Percentiles rank a stretch among this genome's conserved stretches.
phyloP scores from a whole-genome alignment of 2,888 invertebrate genomes.

The Myathropa florea region DNA sequence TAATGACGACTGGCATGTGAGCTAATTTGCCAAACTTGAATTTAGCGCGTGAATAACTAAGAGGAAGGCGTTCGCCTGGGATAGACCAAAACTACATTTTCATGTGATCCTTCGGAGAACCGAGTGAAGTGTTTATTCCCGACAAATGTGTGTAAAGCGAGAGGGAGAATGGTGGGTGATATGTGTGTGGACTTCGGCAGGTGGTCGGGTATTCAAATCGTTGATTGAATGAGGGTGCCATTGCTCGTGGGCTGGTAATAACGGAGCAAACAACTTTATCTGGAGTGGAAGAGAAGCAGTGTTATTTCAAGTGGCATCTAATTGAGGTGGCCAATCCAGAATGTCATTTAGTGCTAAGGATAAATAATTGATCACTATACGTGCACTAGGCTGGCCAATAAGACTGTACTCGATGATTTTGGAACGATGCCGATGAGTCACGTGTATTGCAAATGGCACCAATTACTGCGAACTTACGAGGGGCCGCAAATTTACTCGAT shows the following conservation, averaged over 20 bases:
- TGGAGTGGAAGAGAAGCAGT: conserved; percentile 17
- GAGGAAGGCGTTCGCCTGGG: neutral
- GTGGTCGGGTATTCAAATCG: conserved; percentile 39
- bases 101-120: conserved; percentile 7
- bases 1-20: conserved; percentile 44
- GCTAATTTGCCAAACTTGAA: conserved; percentile 50
- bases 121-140: conserved; percentile 38
- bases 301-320: conserved; percentile 31
- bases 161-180: neutral
- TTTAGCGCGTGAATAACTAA: conserved; percentile 32
- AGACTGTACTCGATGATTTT: neutral
- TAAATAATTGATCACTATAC: conserved; percentile 7
- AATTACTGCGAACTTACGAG: too few relatives aligned
- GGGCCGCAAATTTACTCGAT: too few relatives aligned
- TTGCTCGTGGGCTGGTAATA: conserved; percentile 26
- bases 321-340: conserved; percentile 26
- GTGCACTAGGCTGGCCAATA: neutral
- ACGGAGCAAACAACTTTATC: conserved; percentile 44
- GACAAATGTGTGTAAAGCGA: neutral
- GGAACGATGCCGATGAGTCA: neutral
- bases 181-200: conserved; percentile 23
- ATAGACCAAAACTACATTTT: neutral
- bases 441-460: too few relatives aligned
- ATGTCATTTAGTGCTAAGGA: neutral
- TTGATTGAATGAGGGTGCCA: conserved; percentile 22